Evolutionary conservation across 37 sponge, comb jelly and placozoan species (phyloP), one percentile per base, ranked within the genome.

Genomic region (Halisarca cf. caerulea): DNA sequence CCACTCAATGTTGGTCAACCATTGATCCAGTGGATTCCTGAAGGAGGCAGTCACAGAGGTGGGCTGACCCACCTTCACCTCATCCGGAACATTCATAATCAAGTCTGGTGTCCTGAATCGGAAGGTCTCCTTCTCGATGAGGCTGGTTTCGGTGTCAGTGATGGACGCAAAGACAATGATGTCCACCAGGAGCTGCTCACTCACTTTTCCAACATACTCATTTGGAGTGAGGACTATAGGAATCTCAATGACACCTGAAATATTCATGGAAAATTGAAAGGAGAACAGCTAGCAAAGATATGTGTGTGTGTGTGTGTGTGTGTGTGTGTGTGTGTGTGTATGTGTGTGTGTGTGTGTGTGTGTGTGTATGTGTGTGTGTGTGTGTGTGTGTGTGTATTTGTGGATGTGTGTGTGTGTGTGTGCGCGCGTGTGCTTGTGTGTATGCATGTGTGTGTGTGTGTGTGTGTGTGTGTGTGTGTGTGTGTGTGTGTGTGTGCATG

Each of bases 121-220:
- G 77, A 74, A 74, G 24, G 44, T 41, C 11, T 74, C 77, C 24
- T n/a, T 74, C 24, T 35, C 77, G 21, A 74, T 25, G 24, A 39
- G 41, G 77, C 2, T 36, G 42, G 17, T 20, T 9, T 83, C 80
- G 15, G 80, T 59, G 44, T 78, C 80, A 18, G 51, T 35, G 30
- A 78, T 72, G 15, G 41, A 21, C n/a, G 72, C 84, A 43, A 88
- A 68, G 20, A 83, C 80, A 23, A 72, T 79, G 40, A 78, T 75
- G n/a, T 53, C 33, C 8, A 88, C 58, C 58, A 84, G 38, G 25
- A 78, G 25, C 72, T 88, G 89, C 44, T 83, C 84, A 8, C 72
- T 28, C 17, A 88, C 45, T 3, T 4, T 6, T 23, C 54, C 53
- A 59, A 62, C n/a, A 62, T 88, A 88, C 23, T 84, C 60, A 1